Conservation (phyloP, 2,113 vertebrate genomes). For the Todiramphus chloris region DNA sequence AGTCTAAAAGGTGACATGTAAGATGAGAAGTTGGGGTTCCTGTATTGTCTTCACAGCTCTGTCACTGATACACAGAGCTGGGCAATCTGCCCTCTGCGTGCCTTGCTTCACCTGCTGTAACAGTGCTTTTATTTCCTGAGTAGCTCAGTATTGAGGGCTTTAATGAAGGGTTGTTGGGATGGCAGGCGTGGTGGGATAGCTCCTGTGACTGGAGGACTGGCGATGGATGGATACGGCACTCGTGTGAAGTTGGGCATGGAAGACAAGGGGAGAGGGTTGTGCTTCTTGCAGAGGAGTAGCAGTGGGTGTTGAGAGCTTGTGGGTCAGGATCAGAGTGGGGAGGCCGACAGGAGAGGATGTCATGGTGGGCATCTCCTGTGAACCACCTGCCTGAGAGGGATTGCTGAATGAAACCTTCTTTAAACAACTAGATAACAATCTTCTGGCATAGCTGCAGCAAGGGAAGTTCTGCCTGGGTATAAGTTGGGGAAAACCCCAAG, state of each 20-base stretch:
- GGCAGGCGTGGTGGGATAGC: neutral
- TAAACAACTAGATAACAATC: neutral
- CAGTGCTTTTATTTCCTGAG: neutral
- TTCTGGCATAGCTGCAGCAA: neutral
- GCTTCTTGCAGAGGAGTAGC: neutral
- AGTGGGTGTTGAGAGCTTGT: neutral
- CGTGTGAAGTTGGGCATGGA: neutral
- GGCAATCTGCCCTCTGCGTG: neutral
- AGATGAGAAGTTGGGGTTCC: neutral
- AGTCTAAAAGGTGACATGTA: neutral
- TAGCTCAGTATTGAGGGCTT: neutral
- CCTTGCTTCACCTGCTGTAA: neutral
- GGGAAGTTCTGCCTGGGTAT: neutral
- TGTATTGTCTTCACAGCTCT: neutral
- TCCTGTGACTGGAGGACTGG: neutral
- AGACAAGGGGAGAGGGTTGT: neutral
- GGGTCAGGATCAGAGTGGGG: neutral
- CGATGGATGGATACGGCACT: neutral
- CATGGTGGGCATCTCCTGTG: rapidly evolving
- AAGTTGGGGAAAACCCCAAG: neutral
- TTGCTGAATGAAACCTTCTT: neutral
- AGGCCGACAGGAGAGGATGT: neutral
- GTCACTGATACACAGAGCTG: neutral
- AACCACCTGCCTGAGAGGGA: neutral
- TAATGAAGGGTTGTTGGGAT: neutral